phyloP scores from a whole-genome alignment of 2,888 invertebrate genomes.

The Amiota minor region DNA sequence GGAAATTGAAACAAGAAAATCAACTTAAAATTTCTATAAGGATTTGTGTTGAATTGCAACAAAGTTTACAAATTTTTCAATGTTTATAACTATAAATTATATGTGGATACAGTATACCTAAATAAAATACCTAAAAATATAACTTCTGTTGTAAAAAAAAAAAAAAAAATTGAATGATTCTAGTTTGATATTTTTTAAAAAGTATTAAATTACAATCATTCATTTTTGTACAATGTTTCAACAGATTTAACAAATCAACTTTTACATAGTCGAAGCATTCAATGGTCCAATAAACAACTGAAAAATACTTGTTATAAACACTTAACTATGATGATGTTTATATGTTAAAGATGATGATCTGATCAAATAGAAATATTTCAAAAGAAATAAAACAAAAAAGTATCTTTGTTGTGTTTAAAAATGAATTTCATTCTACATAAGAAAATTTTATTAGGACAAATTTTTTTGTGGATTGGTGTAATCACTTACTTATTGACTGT shows the following conservation, averaged over 20 bases:
- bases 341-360: not conserved
- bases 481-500: not conserved
- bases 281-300: constrained; percentile 61
- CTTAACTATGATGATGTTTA: too few relatives aligned
- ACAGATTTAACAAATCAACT: constrained; percentile 16
- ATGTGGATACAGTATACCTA: not conserved
- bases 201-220: too few relatives aligned
- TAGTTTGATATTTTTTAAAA: not conserved
- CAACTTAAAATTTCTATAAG: too few relatives aligned
- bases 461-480: not conserved
- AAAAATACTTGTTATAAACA: constrained; percentile 44
- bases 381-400: not conserved
- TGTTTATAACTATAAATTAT: constrained; percentile 26
- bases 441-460: constrained; percentile 6
- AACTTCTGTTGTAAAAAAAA: not conserved
- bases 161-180: not conserved
- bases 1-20: too few relatives aligned
- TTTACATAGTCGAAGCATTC: constrained; percentile 41
- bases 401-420: constrained; percentile 19
- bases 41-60: too few relatives aligned
- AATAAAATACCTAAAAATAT: not conserved
- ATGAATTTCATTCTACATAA: not conserved
- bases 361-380: constrained; percentile 6
- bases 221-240: not conserved
- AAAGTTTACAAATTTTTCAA: not conserved